Evolutionary conservation across 2,113 vertebrate species (phyloP), one percentile per base, ranked within the genome.

Genomic region (Chitala chitala): DNA sequence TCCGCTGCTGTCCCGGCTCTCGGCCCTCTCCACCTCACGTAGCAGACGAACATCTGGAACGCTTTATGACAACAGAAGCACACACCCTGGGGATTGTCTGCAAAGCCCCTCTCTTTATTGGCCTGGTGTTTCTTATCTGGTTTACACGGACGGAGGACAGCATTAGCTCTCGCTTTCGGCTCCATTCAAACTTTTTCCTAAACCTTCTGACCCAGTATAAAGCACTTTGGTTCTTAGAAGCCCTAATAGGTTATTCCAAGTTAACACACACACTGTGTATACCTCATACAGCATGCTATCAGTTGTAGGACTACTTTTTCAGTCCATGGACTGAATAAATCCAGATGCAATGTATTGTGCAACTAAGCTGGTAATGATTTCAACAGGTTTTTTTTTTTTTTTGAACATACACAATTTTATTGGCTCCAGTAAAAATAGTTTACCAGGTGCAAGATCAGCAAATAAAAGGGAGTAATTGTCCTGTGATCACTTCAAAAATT

Each of bases 1-100:
- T 29, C 24, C 29, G 33, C 22, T 24, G 24, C 24, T 69, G 48
- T 36, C 15, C 64, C 13, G 4, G 24, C 24, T 69, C 20, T 44
- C 10, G 46, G 9, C 36, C 33, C 36, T 31, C 4, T 59, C 24
- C 20, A 33, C 40, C 48, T 66, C 46, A 40, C 59, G 17, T 6
- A 31, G 33, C 50, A 74, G 29, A 74, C 13, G 33, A 73, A 64
- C 29, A 73, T 50, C 69, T 71, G 69, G 50, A 72, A 59, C 26
- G n/a, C 13, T 33, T 72, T 24, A 61, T 13, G 38, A 59, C 17
- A 46, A 46, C 38, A 72, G 71, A 59, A 48, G 74, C 40, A 58
- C 6, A n/a, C 22, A 69, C 46, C 74, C 53, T 46, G 20, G 74
- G 38, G 65, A 22, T 69, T 56, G 22, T 53, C 68, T 69, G 22